Evolutionary conservation across 2,888 invertebrate species (phyloP), one percentile per base, ranked within the genome.

Genomic region (Anthophora plumipes): DNA sequence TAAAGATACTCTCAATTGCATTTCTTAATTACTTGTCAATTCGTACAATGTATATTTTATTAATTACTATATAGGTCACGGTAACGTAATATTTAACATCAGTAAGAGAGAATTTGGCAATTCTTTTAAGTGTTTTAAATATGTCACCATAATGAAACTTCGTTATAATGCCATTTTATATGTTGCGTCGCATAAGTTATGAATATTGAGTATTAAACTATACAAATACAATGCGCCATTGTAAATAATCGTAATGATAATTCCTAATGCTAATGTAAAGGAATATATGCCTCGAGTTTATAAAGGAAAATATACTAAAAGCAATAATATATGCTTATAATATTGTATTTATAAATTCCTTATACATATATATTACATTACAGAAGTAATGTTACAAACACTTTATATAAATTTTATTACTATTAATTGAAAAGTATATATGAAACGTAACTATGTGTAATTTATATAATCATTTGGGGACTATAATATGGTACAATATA

Each of bases 1-100:
- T 31, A 66, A 66, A 61, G 75, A 83, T 31, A 84, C 74, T 71
- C 83, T 69, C 25, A 48, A 66, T 20, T 50, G 61, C 70, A 60
- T 83, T 83, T 72, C 52, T 76, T 68, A n/a, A 68, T 73, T 75
- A 74, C 5, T 70, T 85, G 70, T 80, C 76, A 80, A 83, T 78
- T 71, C 39, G 37, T 55, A 20, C 20, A 46, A 46, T 22, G 63
- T 57, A 63, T 52, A 46, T 55, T 82, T 69, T 57, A 52, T 77
- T 37, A 76, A 20, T 17, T n/a, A 59, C 55, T 22, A 80, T 67
- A n/a, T 52, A 63, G 63, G 63, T 74, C 57, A 59, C 48, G 37
- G 66, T 48, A 55, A n/a, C 14, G n/a, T 22, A 7, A 12, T 60
- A n/a, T 43, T 54, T 52, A 43, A 59, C 20, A 46, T 61, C 61